Conservation (phyloP, 1,140 invertebrate genomes). For the Sitobion miscanthi region DNA sequence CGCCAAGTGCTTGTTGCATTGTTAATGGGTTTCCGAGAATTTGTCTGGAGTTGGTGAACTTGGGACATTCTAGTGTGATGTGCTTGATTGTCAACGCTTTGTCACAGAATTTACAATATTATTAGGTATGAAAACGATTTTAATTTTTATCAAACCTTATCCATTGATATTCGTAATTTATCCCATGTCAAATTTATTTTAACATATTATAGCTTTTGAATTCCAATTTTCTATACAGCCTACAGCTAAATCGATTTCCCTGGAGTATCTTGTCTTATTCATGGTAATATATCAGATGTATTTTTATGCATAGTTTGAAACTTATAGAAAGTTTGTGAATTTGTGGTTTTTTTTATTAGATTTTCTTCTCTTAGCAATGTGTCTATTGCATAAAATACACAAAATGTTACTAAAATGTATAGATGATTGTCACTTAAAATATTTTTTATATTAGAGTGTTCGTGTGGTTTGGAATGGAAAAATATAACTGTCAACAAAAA, state of each 20-base stretch:
- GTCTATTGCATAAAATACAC: not conserved
- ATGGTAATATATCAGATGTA: not conserved
- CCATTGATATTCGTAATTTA: not conserved
- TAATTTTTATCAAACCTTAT: not conserved
- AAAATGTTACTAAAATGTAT: not conserved
- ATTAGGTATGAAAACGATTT: not conserved
- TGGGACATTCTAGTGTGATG: no score
- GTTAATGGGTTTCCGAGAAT: no score
- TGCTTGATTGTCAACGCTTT: no score
- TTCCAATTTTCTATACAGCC: not conserved
- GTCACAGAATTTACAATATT: not conserved
- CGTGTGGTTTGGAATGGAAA: not conserved
- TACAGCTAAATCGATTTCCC: slow-evolving; percentile 25
- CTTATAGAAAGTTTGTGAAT: not conserved
- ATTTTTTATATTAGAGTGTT: slow-evolving; percentile 2
- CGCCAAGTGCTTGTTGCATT: no score
- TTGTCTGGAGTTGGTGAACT: no score
- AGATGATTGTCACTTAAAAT: not conserved
- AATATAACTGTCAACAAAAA: not conserved
- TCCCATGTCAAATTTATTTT: not conserved
- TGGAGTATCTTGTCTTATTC: slow-evolving; percentile 15
- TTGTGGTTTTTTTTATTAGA: slow-evolving; percentile 13
- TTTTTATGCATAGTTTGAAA: slow-evolving; percentile 34
- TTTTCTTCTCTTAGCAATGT: not conserved
- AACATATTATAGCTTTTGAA: not conserved